Evolutionary conservation across 2,797 vertebrate genomes (phyloP).

Genomic region (Catharus ustulatus): DNA sequence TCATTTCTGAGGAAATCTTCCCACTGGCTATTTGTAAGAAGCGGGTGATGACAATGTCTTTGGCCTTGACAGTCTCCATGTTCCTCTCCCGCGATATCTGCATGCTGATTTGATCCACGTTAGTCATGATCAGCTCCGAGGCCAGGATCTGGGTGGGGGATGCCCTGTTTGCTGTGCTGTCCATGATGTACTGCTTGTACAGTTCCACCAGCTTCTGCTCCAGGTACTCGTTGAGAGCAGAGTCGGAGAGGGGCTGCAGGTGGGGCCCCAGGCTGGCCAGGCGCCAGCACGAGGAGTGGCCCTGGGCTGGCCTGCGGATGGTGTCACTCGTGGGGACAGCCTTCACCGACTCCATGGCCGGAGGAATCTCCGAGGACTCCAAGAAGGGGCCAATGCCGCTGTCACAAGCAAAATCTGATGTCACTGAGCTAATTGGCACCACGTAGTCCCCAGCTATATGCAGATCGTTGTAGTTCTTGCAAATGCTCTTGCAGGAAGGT

Average conservation of each 20-base stretch:
- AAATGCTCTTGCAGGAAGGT: slow-evolving; percentile 93
- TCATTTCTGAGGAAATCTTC: slow-evolving; percentile 90
- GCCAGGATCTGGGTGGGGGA: slow-evolving; percentile 85
- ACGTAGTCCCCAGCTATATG: slow-evolving; percentile 94
- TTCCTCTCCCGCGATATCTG: slow-evolving; percentile 91
- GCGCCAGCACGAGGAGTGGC: slow-evolving; percentile 84
- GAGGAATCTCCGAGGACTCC: slow-evolving; percentile 89
- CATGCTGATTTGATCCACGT: slow-evolving; percentile 91
- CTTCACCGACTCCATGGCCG: slow-evolving; percentile 78
- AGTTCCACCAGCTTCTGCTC: slow-evolving; percentile 93
- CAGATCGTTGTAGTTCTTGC: slow-evolving; percentile 93
- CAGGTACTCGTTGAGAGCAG: slow-evolving; percentile 90
- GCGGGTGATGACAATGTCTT: slow-evolving; percentile 92
- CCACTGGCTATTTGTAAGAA: slow-evolving; percentile 87
- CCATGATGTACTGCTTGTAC: slow-evolving; percentile 93
- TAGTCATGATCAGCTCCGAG: slow-evolving; percentile 90
- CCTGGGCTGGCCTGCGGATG: slow-evolving; percentile 61
- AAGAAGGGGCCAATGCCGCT: slow-evolving; percentile 84
- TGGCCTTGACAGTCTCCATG: slow-evolving; percentile 88
- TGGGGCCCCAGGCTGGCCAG: slow-evolving; percentile 84
- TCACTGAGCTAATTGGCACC: slow-evolving; percentile 84
- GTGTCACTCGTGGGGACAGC: slow-evolving; percentile 18
- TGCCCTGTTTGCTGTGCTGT: slow-evolving; percentile 77
- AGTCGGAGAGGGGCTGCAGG: slow-evolving; percentile 90
- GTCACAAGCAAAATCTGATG: slow-evolving; percentile 77